Evolutionary conservation across 2,888 invertebrate species (phyloP).

Genomic region (Automeris io): DNA sequence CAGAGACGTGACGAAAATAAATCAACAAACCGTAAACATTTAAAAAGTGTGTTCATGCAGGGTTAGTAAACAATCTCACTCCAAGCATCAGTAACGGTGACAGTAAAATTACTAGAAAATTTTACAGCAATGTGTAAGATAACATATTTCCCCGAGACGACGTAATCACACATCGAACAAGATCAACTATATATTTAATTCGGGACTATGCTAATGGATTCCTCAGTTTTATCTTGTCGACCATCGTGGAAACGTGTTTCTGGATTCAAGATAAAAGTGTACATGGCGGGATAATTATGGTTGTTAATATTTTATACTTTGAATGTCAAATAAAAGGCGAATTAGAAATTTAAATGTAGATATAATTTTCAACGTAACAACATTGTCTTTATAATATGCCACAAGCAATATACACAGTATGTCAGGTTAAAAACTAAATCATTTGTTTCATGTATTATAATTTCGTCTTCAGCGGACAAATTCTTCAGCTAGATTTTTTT

Average conservation of each 20-base stretch:
- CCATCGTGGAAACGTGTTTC: slow-evolving; percentile 30
- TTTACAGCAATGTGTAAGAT: slow-evolving; percentile 7
- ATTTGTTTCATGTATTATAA: no score
- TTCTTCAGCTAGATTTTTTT: no score
- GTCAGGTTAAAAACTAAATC: no score
- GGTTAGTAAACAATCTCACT: not conserved
- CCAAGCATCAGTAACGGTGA: slow-evolving; percentile 4
- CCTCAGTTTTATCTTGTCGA: slow-evolving; percentile 27
- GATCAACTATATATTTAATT: slow-evolving; percentile 33
- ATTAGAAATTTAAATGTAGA: no score
- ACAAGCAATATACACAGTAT: no score
- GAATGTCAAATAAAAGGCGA: not conserved
- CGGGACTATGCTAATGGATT: slow-evolving; percentile 35
- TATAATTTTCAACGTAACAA: no score
- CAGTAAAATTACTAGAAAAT: slow-evolving; percentile 7
- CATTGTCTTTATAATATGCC: no score
- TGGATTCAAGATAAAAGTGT: slow-evolving; percentile 18
- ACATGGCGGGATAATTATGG: slow-evolving; percentile 2
- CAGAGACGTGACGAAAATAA: no score
- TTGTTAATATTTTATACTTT: not conserved
- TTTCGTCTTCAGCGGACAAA: no score
- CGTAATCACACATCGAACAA: slow-evolving; percentile 28
- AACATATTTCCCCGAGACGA: slow-evolving; percentile 13
- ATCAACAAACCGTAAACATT: not conserved
- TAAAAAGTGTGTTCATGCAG: not conserved